Conservation (phyloP, 2,888 invertebrate species). For the Chironomus riparius region DNA sequence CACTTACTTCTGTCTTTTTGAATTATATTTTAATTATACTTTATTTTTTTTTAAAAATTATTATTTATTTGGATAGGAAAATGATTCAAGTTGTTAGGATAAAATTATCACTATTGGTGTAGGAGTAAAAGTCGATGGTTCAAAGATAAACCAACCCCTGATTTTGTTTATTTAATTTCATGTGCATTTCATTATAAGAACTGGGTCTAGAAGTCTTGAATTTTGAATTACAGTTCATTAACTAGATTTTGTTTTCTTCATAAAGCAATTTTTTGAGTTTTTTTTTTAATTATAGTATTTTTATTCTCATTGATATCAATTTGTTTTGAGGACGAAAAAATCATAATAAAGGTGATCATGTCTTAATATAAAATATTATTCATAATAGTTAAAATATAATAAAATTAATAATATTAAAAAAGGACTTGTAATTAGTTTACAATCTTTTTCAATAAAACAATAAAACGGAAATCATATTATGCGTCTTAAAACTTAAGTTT, state of each 20-base stretch:
- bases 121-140: too few species aligned
- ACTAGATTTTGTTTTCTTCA: background rate
- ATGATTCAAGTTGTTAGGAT: too few species aligned
- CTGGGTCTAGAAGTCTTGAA: background rate
- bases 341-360: background rate
- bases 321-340: background rate
- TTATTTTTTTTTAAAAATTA: too few species aligned
- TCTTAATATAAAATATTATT: background rate
- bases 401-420: background rate
- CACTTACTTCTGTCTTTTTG: too few species aligned
- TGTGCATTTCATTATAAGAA: background rate
- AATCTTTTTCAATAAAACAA: background rate
- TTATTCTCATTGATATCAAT: background rate
- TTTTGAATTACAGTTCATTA: background rate
- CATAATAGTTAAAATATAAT: background rate
- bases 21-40: too few species aligned
- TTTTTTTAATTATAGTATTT: background rate
- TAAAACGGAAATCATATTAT: background rate
- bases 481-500: slow-evolving; percentile 1
- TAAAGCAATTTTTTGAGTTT: background rate
- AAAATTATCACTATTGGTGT: too few species aligned
- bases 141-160: too few species aligned
- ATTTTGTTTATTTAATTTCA: background rate
- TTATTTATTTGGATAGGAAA: too few species aligned
- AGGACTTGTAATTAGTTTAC: background rate